Conservation (phyloP, 2,888 invertebrate genomes). For the Gari tellinella region DNA sequence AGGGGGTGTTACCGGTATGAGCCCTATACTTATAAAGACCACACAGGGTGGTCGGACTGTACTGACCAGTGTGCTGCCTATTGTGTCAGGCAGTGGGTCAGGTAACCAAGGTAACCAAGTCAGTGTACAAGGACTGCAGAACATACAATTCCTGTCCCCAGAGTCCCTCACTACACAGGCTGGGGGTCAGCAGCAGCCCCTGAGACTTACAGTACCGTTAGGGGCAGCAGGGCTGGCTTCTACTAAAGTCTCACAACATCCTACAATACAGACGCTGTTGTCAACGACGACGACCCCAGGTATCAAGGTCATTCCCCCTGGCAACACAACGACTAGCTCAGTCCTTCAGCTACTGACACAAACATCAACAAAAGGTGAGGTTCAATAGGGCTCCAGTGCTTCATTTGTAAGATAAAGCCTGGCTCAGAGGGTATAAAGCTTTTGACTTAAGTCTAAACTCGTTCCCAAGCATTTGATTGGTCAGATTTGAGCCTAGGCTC, state of each 20-base stretch:
- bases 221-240: neutral
- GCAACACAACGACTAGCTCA: neutral
- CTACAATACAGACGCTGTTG: slow-evolving; percentile 56
- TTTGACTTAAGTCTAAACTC: too few relatives aligned
- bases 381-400: too few relatives aligned
- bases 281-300: slow-evolving; percentile 12
- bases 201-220: neutral
- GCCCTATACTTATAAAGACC: slow-evolving; percentile 63
- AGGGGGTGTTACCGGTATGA: slow-evolving; percentile 26
- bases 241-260: slow-evolving; percentile 41
- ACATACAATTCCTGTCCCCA: slow-evolving; percentile 16
- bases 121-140: slow-evolving; percentile 7
- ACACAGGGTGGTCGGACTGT: slow-evolving; percentile 59
- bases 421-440: too few relatives aligned
- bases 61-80: slow-evolving; percentile 56
- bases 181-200: neutral
- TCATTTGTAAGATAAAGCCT: too few relatives aligned
- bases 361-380: slow-evolving; percentile 9
- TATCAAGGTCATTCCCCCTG: neutral
- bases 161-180: slow-evolving; percentile 16
- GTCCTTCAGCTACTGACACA: slow-evolving; percentile 19
- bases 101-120: slow-evolving; percentile 4
- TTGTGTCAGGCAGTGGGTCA: slow-evolving; percentile 9
- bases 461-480: too few relatives aligned
- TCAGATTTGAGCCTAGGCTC: too few relatives aligned